phyloP scores from a whole-genome alignment of 2,888 invertebrate species.

The Cylindroiulus punctatus region DNA sequence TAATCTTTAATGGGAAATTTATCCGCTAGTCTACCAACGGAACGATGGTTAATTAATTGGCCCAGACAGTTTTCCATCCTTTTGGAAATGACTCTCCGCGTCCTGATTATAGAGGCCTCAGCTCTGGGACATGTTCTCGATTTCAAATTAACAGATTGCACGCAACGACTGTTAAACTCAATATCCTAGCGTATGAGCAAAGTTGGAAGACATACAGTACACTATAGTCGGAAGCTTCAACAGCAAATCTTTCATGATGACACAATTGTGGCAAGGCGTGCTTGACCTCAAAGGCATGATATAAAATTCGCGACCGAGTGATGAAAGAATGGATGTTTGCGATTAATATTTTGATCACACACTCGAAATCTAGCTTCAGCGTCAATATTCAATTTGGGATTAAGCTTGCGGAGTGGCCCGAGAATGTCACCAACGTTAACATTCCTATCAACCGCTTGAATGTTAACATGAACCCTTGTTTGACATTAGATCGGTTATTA shows the following conservation, averaged over 20 bases:
- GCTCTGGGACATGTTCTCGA: conserved; percentile 16
- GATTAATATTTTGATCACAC: neutral
- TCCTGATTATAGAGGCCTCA: neutral
- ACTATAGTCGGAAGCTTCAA: neutral
- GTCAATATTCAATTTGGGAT: too few relatives aligned
- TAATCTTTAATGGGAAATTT: conserved; percentile 42
- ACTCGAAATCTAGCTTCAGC: too few relatives aligned
- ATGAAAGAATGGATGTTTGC: neutral
- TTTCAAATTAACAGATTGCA: neutral
- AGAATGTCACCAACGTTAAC: too few relatives aligned
- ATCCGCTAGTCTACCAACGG: conserved; percentile 34
- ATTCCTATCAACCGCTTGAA: too few relatives aligned
- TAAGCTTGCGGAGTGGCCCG: too few relatives aligned
- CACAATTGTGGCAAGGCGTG: neutral
- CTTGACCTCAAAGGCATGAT: neutral
- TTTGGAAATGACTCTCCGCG: neutral
- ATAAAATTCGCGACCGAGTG: neutral
- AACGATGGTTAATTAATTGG: conserved; percentile 34
- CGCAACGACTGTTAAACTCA: neutral
- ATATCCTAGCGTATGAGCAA: too few relatives aligned
- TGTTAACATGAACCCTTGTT: too few relatives aligned
- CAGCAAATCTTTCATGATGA: neutral
- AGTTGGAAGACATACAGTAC: too few relatives aligned
- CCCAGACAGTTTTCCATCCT: conserved; percentile 4
- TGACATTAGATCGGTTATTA: too few relatives aligned